Base-by-base conservation (phyloP, 23 tunicate genomes). In the Trididemnum clinides region DNA sequence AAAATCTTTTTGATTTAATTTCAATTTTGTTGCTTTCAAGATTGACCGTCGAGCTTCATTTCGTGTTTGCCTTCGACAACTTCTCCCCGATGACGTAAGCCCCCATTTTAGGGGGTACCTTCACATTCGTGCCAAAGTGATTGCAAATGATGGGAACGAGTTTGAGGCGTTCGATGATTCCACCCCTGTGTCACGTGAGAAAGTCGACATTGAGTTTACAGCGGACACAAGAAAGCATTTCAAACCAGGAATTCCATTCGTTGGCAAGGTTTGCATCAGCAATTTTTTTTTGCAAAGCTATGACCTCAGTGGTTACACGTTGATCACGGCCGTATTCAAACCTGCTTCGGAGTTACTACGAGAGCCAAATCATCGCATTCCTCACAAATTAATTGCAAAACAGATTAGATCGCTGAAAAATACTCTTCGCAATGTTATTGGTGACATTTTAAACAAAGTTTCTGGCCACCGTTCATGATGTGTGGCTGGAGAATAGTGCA, bases 251-350 rank as follows among this genome's bases (percentile, higher is more conserved):
- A 73, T 94, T 18, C 89, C 90, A 0, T 94, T 86, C 51, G 50
- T 58, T 3, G 98, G 98, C 72, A 84, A 94, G 80, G 98, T 90
- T 51, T n/a, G n/a, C n/a, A n/a, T n/a, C n/a, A n/a, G n/a, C n/a
- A n/a, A n/a, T n/a, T n/a, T n/a, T n/a, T n/a, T n/a, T n/a, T n/a
- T n/a, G n/a, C n/a, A n/a, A n/a, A n/a, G n/a, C n/a, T n/a, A n/a
- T n/a, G n/a, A n/a, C n/a, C n/a, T n/a, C n/a, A n/a, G n/a, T n/a
- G n/a, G n/a, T n/a, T n/a, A n/a, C n/a, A n/a, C n/a, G n/a, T n/a
- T n/a, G n/a, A n/a, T n/a, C n/a, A n/a, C n/a, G n/a, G n/a, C n/a
- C n/a, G n/a, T n/a, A n/a, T n/a, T n/a, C n/a, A n/a, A n/a, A n/a
- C n/a, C n/a, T n/a, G n/a, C n/a, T n/a, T n/a, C n/a, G n/a, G n/a